A percentile compares a stretch with the other conserved stretches of the same genome.
Evolutionary conservation across 2,888 invertebrate species (phyloP).

Genomic region (Drosophila melanosoma): DNA sequence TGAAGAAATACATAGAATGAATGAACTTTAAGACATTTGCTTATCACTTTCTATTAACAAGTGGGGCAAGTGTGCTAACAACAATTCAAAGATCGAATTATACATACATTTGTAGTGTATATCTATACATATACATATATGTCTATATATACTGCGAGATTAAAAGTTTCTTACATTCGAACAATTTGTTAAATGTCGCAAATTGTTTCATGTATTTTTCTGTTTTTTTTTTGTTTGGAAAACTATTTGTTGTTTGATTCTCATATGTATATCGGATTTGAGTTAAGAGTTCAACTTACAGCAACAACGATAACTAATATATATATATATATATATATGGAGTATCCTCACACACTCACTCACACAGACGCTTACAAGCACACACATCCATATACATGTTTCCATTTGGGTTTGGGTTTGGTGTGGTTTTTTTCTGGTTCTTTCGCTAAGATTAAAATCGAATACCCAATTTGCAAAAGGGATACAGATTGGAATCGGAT

Average conservation of each 20-base stretch:
- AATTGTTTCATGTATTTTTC: conserved; percentile 26
- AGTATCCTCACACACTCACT: neutral
- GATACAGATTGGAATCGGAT: neutral
- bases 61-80: conserved; percentile 68
- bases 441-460: conserved; percentile 67
- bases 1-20: conserved; percentile 45
- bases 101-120: conserved; percentile 1
- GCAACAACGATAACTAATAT: conserved; percentile 47
- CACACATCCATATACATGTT: conserved; percentile 10
- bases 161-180: conserved; percentile 27
- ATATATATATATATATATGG: conserved; percentile 3
- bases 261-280: conserved; percentile 45
- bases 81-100: conserved; percentile 60
- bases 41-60: conserved; percentile 57
- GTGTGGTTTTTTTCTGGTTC: conserved; percentile 42
- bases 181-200: conserved; percentile 41
- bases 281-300: conserved; percentile 44
- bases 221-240: conserved; percentile 24
- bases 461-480: neutral
- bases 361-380: conserved; percentile 7
- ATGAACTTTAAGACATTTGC: conserved; percentile 32
- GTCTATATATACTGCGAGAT: conserved; percentile 3
- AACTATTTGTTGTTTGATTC: conserved; percentile 51
- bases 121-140: neutral
- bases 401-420: conserved; percentile 1